Evolutionary conservation across 2,888 invertebrate genomes (phyloP).

Genomic region (Netelia melanura): DNA sequence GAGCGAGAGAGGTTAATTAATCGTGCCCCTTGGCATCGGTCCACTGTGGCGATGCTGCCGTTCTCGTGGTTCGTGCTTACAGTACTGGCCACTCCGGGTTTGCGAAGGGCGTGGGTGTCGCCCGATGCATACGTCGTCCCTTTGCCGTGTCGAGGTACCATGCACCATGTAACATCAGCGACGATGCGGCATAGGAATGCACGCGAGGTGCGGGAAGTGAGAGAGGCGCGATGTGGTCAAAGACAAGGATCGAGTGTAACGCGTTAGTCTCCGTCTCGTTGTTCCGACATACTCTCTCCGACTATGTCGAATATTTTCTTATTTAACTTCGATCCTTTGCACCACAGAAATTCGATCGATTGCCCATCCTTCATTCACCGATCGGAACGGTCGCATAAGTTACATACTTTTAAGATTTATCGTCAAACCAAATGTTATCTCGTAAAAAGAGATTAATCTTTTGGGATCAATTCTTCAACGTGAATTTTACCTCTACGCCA

Average conservation of each 20-base stretch:
- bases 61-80: slow-evolving; percentile 49
- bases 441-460: slow-evolving; percentile 1
- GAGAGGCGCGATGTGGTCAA: slow-evolving; percentile 54
- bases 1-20: slow-evolving; percentile 77
- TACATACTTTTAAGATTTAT: too few species aligned
- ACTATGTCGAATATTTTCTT: slow-evolving; percentile 1
- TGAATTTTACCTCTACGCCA: too few species aligned
- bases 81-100: slow-evolving; percentile 13
- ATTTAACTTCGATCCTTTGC: slow-evolving; percentile 1
- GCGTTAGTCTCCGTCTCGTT: slow-evolving; percentile 54
- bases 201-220: slow-evolving; percentile 38
- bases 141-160: slow-evolving; percentile 34
- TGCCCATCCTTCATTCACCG: background rate
- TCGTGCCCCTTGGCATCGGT: slow-evolving; percentile 79
- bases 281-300: slow-evolving; percentile 3
- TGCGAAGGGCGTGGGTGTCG: slow-evolving; percentile 36
- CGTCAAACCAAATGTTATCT: background rate
- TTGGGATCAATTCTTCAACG: too few species aligned
- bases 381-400: background rate
- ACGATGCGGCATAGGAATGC: slow-evolving; percentile 37
- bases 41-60: slow-evolving; percentile 70
- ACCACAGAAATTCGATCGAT: slow-evolving; percentile 22
- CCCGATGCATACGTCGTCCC: slow-evolving; percentile 46
- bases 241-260: slow-evolving; percentile 54
- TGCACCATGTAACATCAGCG: slow-evolving; percentile 45